These are phyloP conservation scores for Pseudopleuronectes americanus DNA, from an alignment of 2,797 vertebrate genomes.

Conservation along the genomic window DNA sequence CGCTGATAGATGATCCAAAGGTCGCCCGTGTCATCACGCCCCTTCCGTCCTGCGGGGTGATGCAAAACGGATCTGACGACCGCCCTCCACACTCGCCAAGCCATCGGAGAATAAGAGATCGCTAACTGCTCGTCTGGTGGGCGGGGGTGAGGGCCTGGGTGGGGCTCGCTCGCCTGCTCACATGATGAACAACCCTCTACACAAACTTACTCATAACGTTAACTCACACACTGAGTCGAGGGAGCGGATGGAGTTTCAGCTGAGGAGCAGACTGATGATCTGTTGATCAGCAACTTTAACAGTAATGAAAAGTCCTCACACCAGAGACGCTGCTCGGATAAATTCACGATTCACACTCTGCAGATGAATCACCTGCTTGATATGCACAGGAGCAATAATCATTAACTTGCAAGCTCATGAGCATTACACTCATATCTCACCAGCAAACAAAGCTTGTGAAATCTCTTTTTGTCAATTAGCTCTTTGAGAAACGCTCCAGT, in stretches of 20 bases:
- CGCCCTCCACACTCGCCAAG: slow-evolving; percentile 41
- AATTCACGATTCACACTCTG: slow-evolving; percentile 59
- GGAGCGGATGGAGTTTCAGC: slow-evolving; percentile 19
- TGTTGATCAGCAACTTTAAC: slow-evolving; percentile 66
- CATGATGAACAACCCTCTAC: slow-evolving; percentile 61
- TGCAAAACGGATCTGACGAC: slow-evolving; percentile 68
- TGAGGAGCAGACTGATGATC: slow-evolving; percentile 36
- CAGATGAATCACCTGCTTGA: slow-evolving; percentile 65
- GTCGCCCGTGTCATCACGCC: slow-evolving; percentile 66
- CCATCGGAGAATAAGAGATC: slow-evolving; percentile 38
- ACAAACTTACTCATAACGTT: slow-evolving; percentile 35
- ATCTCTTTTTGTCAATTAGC: slow-evolving; percentile 72
- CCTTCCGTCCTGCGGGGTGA: slow-evolving; percentile 64
- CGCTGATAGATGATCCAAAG: slow-evolving; percentile 72
- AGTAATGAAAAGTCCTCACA: slow-evolving; percentile 42
- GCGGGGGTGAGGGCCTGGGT: slow-evolving; percentile 50
- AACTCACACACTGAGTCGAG: slow-evolving; percentile 18
- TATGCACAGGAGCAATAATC: slow-evolving; percentile 65
- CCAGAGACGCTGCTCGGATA: slow-evolving; percentile 46
- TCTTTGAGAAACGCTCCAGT: slow-evolving; percentile 58
- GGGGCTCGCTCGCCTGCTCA: slow-evolving; percentile 20
- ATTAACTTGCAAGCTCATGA: slow-evolving; percentile 66
- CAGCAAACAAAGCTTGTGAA: slow-evolving; percentile 70
- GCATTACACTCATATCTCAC: slow-evolving; percentile 58
- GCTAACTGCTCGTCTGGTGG: slow-evolving; percentile 52